Base-by-base conservation (phyloP, 2,797 vertebrate genomes). In the Setipinna tenuifilis region DNA sequence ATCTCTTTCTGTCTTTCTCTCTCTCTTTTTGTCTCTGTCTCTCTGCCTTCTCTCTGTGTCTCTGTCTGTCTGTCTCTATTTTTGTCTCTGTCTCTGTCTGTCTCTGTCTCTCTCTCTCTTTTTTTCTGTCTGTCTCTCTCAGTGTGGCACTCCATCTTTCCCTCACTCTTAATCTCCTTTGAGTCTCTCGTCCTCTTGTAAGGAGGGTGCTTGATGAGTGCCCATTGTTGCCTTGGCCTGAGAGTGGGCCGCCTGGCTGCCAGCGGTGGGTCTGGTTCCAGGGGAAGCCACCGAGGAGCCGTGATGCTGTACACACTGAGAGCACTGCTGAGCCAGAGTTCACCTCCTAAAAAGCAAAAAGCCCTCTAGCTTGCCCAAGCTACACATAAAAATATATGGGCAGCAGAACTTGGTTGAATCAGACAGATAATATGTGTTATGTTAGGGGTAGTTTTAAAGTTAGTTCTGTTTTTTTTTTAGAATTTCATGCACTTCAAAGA, bases 1-100 rank as follows among this genome's bases (percentile, higher is more conserved):
- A 44, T 65, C 44, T 82, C 23, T 58, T 35, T 71, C 61, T 82
- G 50, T 28, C 68, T 28, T 14, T 83, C 4, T 85, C 50, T 71
- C 59, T 86, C 25, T 59, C 4, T 65, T 6, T 68, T n/a, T 68
- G 0, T 68, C 25, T 68, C 23, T 14, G 0, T 71, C 59, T 62
- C 21, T n/a, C 59, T 62, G n/a, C n/a, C n/a, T 28, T 75, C 16
- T 19, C 68, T 41, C 16, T 16, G 25, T 35, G 12, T 75, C 28
- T 31, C 2, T 31, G 3, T 48, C 59, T 80, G 19, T 16, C 48
- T 81, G 16, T 44, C 87, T 82, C 23, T 82, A 9, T 75, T 81
- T 57, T 71, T 46, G 28, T 68, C 21, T 23, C 21, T 31, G 31
- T 48, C 25, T 83, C 35, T 14, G 6, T 44, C 19, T 62, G 35